These are phyloP conservation scores for Gryllus longicercus DNA, from an alignment of 2,888 invertebrate genomes.

Conservation along the genomic window DNA sequence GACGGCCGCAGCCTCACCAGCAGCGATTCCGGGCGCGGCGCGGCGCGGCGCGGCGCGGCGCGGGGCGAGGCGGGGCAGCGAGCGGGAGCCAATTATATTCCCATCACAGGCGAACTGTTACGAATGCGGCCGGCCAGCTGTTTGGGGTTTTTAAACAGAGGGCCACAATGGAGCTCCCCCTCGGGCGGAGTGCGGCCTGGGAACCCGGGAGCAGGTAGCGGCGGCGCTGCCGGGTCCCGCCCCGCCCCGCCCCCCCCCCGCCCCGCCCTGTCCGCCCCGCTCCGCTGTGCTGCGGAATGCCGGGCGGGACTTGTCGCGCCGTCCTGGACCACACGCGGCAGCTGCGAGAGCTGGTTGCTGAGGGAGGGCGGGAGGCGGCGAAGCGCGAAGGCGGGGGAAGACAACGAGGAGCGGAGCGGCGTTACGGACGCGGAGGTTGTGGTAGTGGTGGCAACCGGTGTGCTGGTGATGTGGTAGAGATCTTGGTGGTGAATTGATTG, in stretches of 20 bases:
- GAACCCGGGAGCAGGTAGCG: constrained; percentile 23
- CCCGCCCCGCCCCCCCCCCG: constrained; percentile 31
- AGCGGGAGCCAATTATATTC: not conserved
- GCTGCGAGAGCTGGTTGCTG: too few species aligned
- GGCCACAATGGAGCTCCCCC: not conserved
- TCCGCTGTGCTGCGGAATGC: not conserved
- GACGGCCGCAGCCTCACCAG: too few species aligned
- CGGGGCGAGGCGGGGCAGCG: not conserved
- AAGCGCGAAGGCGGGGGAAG: too few species aligned
- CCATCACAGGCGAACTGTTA: not conserved
- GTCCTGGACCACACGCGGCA: not conserved
- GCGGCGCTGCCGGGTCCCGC: not conserved
- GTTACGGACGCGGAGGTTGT: too few species aligned
- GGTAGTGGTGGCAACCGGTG: too few species aligned
- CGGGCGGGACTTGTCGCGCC: not conserved
- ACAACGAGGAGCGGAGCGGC: too few species aligned
- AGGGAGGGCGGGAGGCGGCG: too few species aligned
- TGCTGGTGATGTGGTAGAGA: too few species aligned
- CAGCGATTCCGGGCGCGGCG: not conserved
- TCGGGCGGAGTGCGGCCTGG: not conserved
- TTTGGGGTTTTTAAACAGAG: not conserved
- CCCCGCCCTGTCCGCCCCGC: constrained; percentile 36
- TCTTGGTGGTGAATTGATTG: too few species aligned
- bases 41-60: not conserved
- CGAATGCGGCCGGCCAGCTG: constrained; percentile 6